Base-by-base conservation (phyloP, 1,140 invertebrate species). In the Drosophila mauritiana region DNA sequence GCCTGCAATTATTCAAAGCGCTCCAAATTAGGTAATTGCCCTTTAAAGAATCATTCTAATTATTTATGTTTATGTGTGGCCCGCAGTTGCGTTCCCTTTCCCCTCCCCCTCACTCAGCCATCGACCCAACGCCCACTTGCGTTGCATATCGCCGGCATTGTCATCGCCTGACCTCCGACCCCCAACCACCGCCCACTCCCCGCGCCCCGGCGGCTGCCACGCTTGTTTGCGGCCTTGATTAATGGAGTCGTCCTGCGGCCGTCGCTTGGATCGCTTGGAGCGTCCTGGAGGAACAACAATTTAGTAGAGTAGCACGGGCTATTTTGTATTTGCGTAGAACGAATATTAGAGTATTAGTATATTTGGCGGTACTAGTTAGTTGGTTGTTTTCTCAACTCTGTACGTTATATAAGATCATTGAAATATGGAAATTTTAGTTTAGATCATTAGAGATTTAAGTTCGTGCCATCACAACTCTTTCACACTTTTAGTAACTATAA, bases 31-130 rank as follows among this genome's bases (percentile, higher is more conserved):
- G 84, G 80, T 90, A 89, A 89, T 89, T 89, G 84, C 80, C 84
- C 85, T 90, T 89, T 89, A 90, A 89, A 89, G 84, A 90, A 90
- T 90, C 84, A 78, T 80, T 79, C 85, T 80, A 90, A 90, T 89
- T 89, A 89, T 89, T 90, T 90, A 89, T 89, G 85, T 80, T 80
- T 89, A 84, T 84, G 73, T 62, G 55, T 62, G 54, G 31, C 53
- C 31, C 56, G 61, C 57, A 54, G 36, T 46, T 57, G 45, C 42
- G 40, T 15, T 7, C 42, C 34, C 15, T 4, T 37, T 8, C 31
- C 4, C 17, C 39, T 11, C 5, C 10, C 22, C 5, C 20, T 12
- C 20, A 22, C 20, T 1, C 0, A 20, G 1, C 20, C 27, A 12
- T 11, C 22, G 6, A 39, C 37, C 17, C 48, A 46, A 15, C 48